phyloP scores from a whole-genome alignment of 2,888 invertebrate genomes.

The Platycheirus rosarum region DNA sequence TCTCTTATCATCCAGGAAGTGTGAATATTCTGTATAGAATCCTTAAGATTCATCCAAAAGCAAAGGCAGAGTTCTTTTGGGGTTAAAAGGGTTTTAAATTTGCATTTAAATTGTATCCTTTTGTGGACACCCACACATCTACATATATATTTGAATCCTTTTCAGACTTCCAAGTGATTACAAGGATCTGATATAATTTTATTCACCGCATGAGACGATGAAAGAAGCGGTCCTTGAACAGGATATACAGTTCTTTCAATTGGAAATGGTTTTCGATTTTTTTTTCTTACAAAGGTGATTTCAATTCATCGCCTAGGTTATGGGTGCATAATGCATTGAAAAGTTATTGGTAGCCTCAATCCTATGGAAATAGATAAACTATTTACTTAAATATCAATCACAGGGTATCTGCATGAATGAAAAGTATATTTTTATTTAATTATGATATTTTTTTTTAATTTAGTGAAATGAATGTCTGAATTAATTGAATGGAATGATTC shows the following conservation, averaged over 20 bases:
- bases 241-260: slow-evolving; percentile 54
- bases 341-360: slow-evolving; percentile 2
- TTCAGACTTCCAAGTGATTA: slow-evolving; percentile 52
- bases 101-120: slow-evolving; percentile 72
- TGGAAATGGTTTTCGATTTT: slow-evolving; percentile 35
- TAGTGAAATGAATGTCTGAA: not conserved
- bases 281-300: slow-evolving; percentile 24
- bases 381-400: slow-evolving; percentile 42
- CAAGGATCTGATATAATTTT: slow-evolving; percentile 56
- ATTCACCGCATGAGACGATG: slow-evolving; percentile 51
- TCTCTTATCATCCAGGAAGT: slow-evolving; percentile 55
- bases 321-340: slow-evolving; percentile 12
- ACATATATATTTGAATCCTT: slow-evolving; percentile 27
- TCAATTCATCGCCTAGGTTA: slow-evolving; percentile 31
- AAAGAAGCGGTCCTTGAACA: slow-evolving; percentile 11
- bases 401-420: slow-evolving; percentile 21
- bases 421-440: slow-evolving; percentile 6
- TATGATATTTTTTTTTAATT: not conserved
- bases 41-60: slow-evolving; percentile 39
- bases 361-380: not conserved
- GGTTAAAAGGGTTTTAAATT: slow-evolving; percentile 68
- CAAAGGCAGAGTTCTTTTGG: slow-evolving; percentile 35
- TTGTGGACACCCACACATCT: slow-evolving; percentile 45
- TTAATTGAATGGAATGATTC: not conserved
- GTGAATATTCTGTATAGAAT: slow-evolving; percentile 58